Evolutionary conservation across 2,113 vertebrate species (phyloP), one percentile per base, ranked within the genome.

Genomic region (Nettapus auritus): DNA sequence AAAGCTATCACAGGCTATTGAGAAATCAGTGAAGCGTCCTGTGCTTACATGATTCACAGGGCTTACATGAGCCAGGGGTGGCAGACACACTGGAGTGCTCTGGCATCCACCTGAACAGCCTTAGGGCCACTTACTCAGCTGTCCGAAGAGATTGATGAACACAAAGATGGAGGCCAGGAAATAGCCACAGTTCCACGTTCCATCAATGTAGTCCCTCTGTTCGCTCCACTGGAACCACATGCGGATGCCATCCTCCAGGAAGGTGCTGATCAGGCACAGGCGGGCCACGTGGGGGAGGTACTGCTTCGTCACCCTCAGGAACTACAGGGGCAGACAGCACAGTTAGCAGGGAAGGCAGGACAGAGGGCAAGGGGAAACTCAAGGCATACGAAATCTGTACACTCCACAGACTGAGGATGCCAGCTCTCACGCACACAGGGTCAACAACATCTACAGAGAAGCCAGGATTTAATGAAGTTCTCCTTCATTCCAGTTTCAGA

Each of bases 181-280:
- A 97, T 99, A 99, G 96, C 99, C 99, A 26, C 99, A 99, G 97
- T 90, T 98, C 99, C 99, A 99, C 11, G 99, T 99, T 74, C 94
- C 98, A 56, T 99, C 98, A 4, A 99, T 99, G 98, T 99, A 99
- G 94, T 99, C 99, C 23, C 99, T 98, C 98, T 99, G 99, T 78
- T 99, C 99, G 0, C 98, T 97, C 99, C 99, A 99, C 98, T 99
- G 99, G 98, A 99, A 98, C 99, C 99, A 99, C 99, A 99, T 99
- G 89, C 99, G 99, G 94, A 99, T 99, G 86, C 99, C 99, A 4
- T 99, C 99, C 97, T 99, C 99, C 96, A 99, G 98, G 97, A 99
- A 99, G 90, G 99, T 99, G 98, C 99, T 99, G 98, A 99, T 99
- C 13, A 99, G 98, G 97, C 99, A 99, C 28, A 99, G 98, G 9